These are phyloP conservation scores for Bombus haemorrhoidalis DNA, from an alignment of 1,140 invertebrate genomes.

Conservation along the genomic window DNA sequence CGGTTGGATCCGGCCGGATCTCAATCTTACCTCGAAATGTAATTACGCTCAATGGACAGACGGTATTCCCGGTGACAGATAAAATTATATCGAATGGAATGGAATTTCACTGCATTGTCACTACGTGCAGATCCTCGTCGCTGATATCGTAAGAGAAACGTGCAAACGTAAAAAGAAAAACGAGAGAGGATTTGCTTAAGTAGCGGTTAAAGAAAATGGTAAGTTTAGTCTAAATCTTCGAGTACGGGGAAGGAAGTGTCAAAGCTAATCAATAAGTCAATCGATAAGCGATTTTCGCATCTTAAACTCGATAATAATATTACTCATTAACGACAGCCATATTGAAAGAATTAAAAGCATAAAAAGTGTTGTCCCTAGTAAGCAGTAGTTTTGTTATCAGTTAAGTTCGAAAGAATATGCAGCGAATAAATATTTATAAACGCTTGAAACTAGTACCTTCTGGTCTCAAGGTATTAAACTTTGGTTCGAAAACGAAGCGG, in stretches of 20 bases:
- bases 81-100: constrained; percentile 42
- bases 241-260: too few relatives aligned
- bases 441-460: not conserved
- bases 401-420: too few relatives aligned
- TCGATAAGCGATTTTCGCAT: too few relatives aligned
- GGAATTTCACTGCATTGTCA: constrained; percentile 8
- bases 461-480: not conserved
- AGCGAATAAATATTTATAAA: not conserved
- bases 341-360: too few relatives aligned
- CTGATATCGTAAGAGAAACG: not conserved
- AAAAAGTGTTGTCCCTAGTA: too few relatives aligned
- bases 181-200: too few relatives aligned
- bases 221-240: too few relatives aligned
- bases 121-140: not conserved
- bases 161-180: not conserved
- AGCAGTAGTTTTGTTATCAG: too few relatives aligned
- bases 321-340: too few relatives aligned
- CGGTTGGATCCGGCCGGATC: constrained; percentile 37
- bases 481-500: not conserved
- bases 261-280: too few relatives aligned
- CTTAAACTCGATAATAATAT: too few relatives aligned
- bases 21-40: constrained; percentile 49
- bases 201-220: too few relatives aligned
- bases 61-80: constrained; percentile 31
- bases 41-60: constrained; percentile 54